Evolutionary conservation across 2,797 vertebrate species (phyloP), one percentile per base, ranked within the genome.

Genomic region (Danio kyathit): DNA sequence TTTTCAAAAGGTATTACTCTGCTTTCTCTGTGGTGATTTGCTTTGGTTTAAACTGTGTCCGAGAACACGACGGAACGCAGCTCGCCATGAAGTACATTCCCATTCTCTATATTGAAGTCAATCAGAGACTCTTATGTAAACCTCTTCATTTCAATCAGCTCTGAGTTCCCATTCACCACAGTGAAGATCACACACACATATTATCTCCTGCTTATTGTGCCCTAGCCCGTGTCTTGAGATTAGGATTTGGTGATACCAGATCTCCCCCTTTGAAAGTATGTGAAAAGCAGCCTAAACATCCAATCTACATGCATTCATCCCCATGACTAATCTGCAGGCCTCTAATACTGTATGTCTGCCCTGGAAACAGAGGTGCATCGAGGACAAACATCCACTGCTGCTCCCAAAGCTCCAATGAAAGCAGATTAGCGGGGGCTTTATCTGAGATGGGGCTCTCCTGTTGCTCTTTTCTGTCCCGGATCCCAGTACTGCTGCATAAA

Each of bases 351-450:
- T 86, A 86, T 83, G 74, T 79, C 74, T 70, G 81, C 85, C 79
- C 80, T 76, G 80, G 73, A 76, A 85, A 83, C 84, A 77, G 67
- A 83, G 70, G 63, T 80, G 38, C 79, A 74, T 21, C 38, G 70
- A 84, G 75, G 66, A 81, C 82, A 84, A 86, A 69, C 66, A 83
- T 82, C 78, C 90, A 91, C 92, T 91, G 91, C 88, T 88, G 86
- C 81, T 85, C 86, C 87, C 88, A 93, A 93, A 94, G 93, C 91
- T 87, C 88, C 85, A 79, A 91, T 93, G 93, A 93, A 94, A 93
- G 91, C 88, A 93, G 93, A 94, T 95, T 94, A 94, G 90, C 77
- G 80, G 54, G 89, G 90, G 91, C 90, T 93, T 94, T 92, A 88
- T 89, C 89, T 91, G 89, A 93, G 90, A 92, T 93, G 92, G 61